Evolutionary conservation across 2,797 vertebrate species (phyloP), one percentile per base, ranked within the genome.

Genomic region (Triplophysa yarkandensis): DNA sequence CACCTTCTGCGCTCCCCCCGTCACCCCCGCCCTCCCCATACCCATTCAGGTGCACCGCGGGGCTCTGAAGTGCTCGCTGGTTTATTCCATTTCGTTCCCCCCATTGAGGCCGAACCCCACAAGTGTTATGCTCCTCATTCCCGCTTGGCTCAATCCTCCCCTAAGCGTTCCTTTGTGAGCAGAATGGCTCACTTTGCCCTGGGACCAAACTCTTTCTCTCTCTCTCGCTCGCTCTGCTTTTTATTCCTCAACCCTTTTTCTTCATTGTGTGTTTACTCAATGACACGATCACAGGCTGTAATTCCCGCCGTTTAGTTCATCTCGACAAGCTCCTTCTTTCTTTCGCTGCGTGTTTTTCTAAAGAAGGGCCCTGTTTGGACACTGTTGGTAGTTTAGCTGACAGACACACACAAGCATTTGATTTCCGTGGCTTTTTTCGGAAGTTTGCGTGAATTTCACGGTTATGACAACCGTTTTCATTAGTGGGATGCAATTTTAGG

Each of bases 51-150:
- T 95, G 92, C 96, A 94, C 88, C 87, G 94, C 93, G 92, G 95
- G 95, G 90, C 93, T 94, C 95, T 99, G 95, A 95, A 99, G 97
- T 97, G 94, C 96, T 96, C 92, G 96, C 95, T 94, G 93, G 95
- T 95, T 97, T 97, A 98, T 99, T 99, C 95, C 96, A 96, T 97
- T 97, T 95, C 93, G 92, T 94, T 96, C 94, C 94, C 92, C 94
- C 95, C 94, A 95, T 95, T 95, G 95, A 92, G 87, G 85, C 92
- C 90, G 92, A 93, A 93, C 88, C 94, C 94, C 93, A 96, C 94
- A 96, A 98, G 96, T 98, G 96, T 95, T 97, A 96, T 95, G 96
- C 95, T 94, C 95, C 93, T 93, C 95, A 93, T 93, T 94, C 94
- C 92, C 89, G 73, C 83, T 88, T 92, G 85, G 87, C 90, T 93